Evolutionary conservation across 2,797 vertebrate species (phyloP).

Genomic region (Chrysocyon brachyurus): DNA sequence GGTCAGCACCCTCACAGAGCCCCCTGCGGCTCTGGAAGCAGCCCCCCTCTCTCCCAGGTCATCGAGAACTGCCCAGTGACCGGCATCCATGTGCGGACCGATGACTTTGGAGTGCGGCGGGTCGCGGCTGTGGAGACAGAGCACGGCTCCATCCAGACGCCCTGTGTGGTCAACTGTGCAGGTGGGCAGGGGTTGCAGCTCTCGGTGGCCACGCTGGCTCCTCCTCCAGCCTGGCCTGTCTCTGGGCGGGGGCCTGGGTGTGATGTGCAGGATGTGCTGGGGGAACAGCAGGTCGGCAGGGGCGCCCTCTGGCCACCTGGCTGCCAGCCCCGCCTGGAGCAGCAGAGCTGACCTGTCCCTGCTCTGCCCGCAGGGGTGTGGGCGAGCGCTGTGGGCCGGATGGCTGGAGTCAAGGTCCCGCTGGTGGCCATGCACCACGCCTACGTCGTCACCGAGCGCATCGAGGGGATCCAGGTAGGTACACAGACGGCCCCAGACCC

Average conservation of each 20-base stretch:
- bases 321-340: not conserved
- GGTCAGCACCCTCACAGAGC: rapidly evolving
- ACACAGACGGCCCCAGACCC: not conserved
- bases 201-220: rapidly evolving
- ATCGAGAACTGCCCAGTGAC: conserved; percentile 98
- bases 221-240: not conserved
- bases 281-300: not conserved
- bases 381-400: conserved; percentile 93
- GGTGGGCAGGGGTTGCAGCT: conserved; percentile 84
- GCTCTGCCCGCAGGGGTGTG: conserved; percentile 92
- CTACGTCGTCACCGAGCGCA: conserved; percentile 97
- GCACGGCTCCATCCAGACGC: conserved; percentile 93
- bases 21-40: rapidly evolving
- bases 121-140: conserved; percentile 94
- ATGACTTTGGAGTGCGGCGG: conserved; percentile 93
- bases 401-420: conserved; percentile 96
- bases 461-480: conserved; percentile 99
- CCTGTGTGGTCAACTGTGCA: conserved; percentile 98
- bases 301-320: rapidly evolving
- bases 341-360: rapidly evolving
- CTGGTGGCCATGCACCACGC: conserved; percentile 97
- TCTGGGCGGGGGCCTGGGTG: too few relatives aligned
- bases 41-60: conserved; percentile 86
- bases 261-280: too few relatives aligned
- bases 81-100: conserved; percentile 91